Evolutionary conservation across 2,888 invertebrate species (phyloP), one percentile per base, ranked within the genome.

Genomic region (Agelastica alni): DNA sequence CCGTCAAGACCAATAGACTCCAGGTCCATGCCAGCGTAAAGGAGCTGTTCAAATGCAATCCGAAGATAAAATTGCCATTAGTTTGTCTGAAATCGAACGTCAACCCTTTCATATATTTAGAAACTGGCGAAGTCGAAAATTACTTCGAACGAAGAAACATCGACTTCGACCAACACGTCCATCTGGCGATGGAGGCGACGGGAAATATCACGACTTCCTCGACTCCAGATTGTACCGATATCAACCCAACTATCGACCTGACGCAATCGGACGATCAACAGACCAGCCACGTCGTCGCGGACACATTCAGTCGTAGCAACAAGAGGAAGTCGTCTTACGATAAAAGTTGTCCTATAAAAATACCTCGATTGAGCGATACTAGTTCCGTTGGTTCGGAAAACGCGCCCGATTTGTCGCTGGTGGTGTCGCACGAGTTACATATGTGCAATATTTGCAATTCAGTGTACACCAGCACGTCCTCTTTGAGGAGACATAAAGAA

Each of bases 391-490:
- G 18, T 7, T 20, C 17, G 10, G 31, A 43, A 2, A 18, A 18
- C 3, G 7, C 17, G 1, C 26, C 46, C 2, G 28, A 36, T 14
- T 12, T 47, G 7, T 36, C 22, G 10, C 22, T n/a, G n/a, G 16
- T 26, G 3, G n/a, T 14, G 9, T 12, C 20, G 0, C 10, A 16
- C 4, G 13, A 13, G 14, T 16, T 37, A 31, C 48, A 48, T 7
- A 47, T 62, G 6, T 70, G 70, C 39, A 54, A 57, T 43, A 47
- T 68, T 3, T 70, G 69, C 51, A 62, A 64, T 49, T 51, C 58
- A n/a, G 55, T 63, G 10, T 59, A 61, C 34, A 43, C 58, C 17
- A 60, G 16, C 16, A 32, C 51, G 1, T 58, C 36, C 34, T 59
- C 60, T 9, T 47, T 70, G 17, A 63, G 60, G 28, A 47, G 28